phyloP scores from a whole-genome alignment of 2,888 invertebrate genomes.

The Sepioteuthis lessoniana region DNA sequence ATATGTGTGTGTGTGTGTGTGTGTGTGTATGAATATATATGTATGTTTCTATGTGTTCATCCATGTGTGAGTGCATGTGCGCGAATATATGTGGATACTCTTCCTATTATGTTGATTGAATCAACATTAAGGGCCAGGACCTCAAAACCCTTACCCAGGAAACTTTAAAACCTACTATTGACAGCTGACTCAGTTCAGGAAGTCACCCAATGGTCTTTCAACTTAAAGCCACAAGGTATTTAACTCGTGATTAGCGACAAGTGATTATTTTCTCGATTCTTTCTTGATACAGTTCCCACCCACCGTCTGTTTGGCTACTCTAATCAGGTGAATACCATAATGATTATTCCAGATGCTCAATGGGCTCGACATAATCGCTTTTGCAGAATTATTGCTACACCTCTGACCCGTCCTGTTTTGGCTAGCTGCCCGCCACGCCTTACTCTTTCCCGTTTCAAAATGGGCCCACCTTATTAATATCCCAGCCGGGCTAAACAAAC shows the following conservation, averaged over 20 bases:
- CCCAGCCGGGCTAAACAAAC: not conserved
- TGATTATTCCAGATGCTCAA: not conserved
- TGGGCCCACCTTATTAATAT: not conserved
- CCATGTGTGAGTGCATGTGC: too few relatives aligned
- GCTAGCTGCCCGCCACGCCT: not conserved
- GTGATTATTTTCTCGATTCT: not conserved
- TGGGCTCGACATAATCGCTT: not conserved
- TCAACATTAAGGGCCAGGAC: too few relatives aligned
- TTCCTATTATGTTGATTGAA: too few relatives aligned
- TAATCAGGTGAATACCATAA: not conserved
- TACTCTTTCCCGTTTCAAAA: not conserved
- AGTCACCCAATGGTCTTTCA: not conserved
- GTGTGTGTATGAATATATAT: too few relatives aligned
- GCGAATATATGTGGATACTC: too few relatives aligned
- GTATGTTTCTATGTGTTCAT: too few relatives aligned
- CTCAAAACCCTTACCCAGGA: not conserved
- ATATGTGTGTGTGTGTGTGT: too few relatives aligned
- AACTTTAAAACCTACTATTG: not conserved
- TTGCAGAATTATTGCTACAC: not conserved
- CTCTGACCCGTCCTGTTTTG: not conserved
- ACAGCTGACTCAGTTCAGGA: not conserved
- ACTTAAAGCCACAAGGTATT: not conserved
- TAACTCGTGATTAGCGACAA: not conserved
- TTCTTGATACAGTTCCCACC: not conserved
- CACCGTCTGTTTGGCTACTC: too few relatives aligned